Evolutionary conservation across 2,113 vertebrate genomes (phyloP).

Genomic region (Pterocles burchelli): DNA sequence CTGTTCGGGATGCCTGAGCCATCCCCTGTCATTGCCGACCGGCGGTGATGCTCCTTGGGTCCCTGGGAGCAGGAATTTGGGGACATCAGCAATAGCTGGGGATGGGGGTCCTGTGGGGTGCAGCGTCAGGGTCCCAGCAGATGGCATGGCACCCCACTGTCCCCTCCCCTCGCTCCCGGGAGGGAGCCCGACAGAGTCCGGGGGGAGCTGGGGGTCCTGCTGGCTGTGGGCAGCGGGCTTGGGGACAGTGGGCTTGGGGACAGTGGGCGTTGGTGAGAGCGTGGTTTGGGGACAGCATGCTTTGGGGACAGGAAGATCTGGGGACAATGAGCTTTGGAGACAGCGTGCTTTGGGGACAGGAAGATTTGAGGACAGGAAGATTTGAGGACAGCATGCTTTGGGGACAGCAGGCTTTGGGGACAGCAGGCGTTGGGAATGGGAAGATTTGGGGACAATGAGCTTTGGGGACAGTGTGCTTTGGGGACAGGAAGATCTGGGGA

Average conservation of each 20-base stretch:
- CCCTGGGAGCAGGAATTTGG: not conserved
- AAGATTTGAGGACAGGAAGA: fast-evolving
- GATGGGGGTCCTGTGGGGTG: no score
- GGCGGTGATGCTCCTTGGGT: not conserved
- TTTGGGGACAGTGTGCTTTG: not conserved
- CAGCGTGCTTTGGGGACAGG: not conserved
- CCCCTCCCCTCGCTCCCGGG: not conserved
- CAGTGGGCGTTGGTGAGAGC: not conserved
- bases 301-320: not conserved
- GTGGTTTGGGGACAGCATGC: not conserved
- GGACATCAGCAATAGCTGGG: no score
- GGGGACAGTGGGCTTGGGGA: no score
- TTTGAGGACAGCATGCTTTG: not conserved
- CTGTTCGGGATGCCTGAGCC: not conserved
- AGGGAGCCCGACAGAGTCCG: no score
- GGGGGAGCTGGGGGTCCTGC: no score
- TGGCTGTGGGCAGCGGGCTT: not conserved
- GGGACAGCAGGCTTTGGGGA: not conserved
- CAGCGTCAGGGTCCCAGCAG: not conserved
- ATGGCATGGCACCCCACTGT: not conserved
- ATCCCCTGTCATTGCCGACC: not conserved
- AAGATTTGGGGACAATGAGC: fast-evolving
- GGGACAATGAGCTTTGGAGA: not conserved
- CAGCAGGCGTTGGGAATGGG: fast-evolving
- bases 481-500: not conserved